Conservation (phyloP, 64 coral and sea anemone genomes). For the Acropora yongei region DNA sequence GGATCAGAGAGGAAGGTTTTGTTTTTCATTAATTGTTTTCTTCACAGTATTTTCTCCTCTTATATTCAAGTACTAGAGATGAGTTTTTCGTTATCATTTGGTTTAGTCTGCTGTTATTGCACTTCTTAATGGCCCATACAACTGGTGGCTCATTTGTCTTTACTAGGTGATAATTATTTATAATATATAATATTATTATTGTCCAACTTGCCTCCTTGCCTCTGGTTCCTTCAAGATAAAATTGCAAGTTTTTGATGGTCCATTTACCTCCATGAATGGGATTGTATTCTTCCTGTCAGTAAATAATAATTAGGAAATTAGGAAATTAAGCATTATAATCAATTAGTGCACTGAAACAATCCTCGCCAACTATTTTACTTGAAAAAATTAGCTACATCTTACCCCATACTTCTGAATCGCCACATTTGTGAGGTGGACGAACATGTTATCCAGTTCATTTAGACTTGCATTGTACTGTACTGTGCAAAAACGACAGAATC, state of each 20-base stretch:
- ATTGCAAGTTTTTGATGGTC: conserved; percentile 92
- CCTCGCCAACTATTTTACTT: not conserved
- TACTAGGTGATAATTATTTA: no score
- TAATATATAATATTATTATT: not conserved
- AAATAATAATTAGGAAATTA: not conserved
- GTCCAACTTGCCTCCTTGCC: conserved; percentile 84
- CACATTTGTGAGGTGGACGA: conserved; percentile 97
- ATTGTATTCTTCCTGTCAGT: conserved; percentile 89
- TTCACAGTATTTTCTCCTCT: no score
- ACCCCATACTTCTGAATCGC: conserved; percentile 99
- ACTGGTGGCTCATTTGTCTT: no score
- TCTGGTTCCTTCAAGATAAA: conserved; percentile 96
- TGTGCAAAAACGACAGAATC: conserved; percentile 98
- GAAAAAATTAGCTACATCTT: not conserved
- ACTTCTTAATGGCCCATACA: no score
- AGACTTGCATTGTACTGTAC: conserved; percentile 99
- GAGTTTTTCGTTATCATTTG: no score
- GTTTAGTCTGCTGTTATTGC: no score
- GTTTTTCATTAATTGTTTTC: no score
- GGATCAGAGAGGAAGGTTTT: no score
- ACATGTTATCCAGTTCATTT: conserved; percentile 98
- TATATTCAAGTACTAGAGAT: no score
- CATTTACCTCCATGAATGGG: conserved; percentile 97
- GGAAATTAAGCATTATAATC: no score
- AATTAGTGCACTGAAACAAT: no score